phyloP scores from a whole-genome alignment of 2,888 invertebrate species.

The Agonopterix arenella region DNA sequence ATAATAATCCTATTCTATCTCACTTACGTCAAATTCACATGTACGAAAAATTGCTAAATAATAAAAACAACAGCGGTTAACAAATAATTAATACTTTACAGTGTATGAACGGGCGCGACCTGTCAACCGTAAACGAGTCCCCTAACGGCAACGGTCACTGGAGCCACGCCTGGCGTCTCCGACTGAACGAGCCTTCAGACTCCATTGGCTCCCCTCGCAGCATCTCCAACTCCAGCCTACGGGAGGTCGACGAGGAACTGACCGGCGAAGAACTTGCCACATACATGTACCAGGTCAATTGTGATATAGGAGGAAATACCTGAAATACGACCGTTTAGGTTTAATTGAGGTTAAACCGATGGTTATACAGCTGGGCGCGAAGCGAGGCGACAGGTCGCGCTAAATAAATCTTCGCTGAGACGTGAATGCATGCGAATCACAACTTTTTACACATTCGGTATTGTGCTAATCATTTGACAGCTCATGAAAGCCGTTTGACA shows the following conservation, averaged over 20 bases:
- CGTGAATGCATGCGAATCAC: no score
- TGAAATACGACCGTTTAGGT: slow-evolving; percentile 30
- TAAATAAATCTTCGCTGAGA: no score
- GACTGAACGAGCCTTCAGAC: slow-evolving; percentile 45
- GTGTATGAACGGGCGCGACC: slow-evolving; percentile 51
- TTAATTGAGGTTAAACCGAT: no score
- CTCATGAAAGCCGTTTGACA: no score
- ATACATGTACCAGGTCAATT: slow-evolving; percentile 82
- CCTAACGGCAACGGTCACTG: slow-evolving; percentile 54
- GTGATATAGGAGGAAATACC: slow-evolving; percentile 56
- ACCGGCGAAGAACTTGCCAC: slow-evolving; percentile 81
- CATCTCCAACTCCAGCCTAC: slow-evolving; percentile 86
- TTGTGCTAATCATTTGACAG: no score
- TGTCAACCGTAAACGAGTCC: slow-evolving; percentile 54
- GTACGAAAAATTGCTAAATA: no score
- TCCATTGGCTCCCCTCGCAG: slow-evolving; percentile 71
- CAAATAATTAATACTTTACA: slow-evolving; percentile 18
- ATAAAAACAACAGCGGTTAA: neutral
- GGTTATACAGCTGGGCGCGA: no score
- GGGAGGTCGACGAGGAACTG: slow-evolving; percentile 83
- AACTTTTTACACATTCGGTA: no score
- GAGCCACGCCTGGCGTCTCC: slow-evolving; percentile 44
- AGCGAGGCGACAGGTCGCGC: no score
- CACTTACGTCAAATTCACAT: no score
- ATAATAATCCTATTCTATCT: no score